Percentiles rank a stretch among this genome's conserved stretches.
Conservation (phyloP, 2,797 vertebrate genomes). For the Chelon auratus region DNA sequence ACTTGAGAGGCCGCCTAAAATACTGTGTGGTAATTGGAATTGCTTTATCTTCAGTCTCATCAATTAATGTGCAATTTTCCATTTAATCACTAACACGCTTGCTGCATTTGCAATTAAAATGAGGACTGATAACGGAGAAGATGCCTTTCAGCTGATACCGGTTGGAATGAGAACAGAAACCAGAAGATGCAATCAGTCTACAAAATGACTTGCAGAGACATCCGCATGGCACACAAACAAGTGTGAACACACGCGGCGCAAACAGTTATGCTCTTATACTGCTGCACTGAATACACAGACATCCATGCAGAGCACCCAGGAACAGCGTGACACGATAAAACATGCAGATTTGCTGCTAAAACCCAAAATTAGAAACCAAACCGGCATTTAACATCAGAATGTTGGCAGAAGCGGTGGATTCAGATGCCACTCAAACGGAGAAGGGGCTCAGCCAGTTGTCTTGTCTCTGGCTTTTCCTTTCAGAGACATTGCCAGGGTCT, state of each 20-base stretch:
- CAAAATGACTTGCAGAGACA: conserved; percentile 74
- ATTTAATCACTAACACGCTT: conserved; percentile 89
- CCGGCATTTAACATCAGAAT: conserved; percentile 46
- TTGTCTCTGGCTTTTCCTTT: conserved; percentile 60
- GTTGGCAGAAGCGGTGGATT: conserved; percentile 27
- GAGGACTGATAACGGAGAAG: conserved; percentile 86
- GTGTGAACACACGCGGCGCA: conserved; percentile 50
- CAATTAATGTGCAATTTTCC: conserved; percentile 91
- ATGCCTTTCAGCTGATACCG: conserved; percentile 89
- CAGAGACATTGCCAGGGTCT: conserved; percentile 49
- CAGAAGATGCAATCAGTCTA: conserved; percentile 81
- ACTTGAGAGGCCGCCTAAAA: conserved; percentile 86
- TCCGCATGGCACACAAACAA: conserved; percentile 65
- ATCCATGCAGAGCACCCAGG: conserved; percentile 27
- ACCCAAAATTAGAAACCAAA: conserved; percentile 68
- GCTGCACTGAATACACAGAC: conserved; percentile 27
- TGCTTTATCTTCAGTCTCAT: conserved; percentile 90
- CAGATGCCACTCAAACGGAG: conserved; percentile 20
- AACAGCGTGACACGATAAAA: conserved; percentile 47
- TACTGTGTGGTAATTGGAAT: conserved; percentile 88
- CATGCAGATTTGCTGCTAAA: conserved; percentile 67
- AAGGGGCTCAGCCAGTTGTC: conserved; percentile 26
- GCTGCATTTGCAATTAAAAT: conserved; percentile 90
- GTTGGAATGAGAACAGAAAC: conserved; percentile 84
- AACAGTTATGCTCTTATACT: conserved; percentile 53